phyloP scores from a whole-genome alignment of 2,888 invertebrate species.

The Adelognathus sp. region DNA sequence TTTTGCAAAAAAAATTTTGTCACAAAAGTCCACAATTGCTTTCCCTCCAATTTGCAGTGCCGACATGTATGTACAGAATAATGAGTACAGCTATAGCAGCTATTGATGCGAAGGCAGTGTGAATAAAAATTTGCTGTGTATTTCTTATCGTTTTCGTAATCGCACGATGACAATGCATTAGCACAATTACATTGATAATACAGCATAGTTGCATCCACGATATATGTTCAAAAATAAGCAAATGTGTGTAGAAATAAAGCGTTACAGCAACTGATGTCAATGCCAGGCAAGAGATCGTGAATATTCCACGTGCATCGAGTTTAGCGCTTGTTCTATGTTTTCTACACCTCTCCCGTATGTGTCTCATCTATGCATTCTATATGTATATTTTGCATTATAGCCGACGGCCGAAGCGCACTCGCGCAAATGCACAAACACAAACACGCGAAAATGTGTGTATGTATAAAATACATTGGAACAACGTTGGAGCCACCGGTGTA shows the following conservation, averaged over 20 bases:
- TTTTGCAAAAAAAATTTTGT: too few species aligned
- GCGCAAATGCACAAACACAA: background rate
- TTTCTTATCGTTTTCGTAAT: constrained; percentile 61
- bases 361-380: background rate
- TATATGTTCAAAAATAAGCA: background rate
- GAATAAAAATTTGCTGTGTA: background rate
- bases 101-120: background rate
- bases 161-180: constrained; percentile 71
- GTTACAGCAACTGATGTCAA: constrained; percentile 2
- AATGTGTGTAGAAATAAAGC: background rate
- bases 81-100: background rate
- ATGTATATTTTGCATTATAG: background rate
- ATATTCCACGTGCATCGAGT: constrained; percentile 36
- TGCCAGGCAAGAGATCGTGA: constrained; percentile 28
- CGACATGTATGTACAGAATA: constrained; percentile 38
- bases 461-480: constrained; percentile 53
- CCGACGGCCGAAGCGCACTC: background rate
- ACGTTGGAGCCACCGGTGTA: constrained; percentile 53
- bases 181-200: constrained; percentile 72
- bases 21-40: too few species aligned
- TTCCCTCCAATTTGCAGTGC: too few species aligned
- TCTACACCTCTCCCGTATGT: background rate
- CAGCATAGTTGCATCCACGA: constrained; percentile 38
- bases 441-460: background rate
- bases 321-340: constrained; percentile 11